phyloP scores from a whole-genome alignment of 1,140 invertebrate genomes.

The Conus ventricosus region DNA sequence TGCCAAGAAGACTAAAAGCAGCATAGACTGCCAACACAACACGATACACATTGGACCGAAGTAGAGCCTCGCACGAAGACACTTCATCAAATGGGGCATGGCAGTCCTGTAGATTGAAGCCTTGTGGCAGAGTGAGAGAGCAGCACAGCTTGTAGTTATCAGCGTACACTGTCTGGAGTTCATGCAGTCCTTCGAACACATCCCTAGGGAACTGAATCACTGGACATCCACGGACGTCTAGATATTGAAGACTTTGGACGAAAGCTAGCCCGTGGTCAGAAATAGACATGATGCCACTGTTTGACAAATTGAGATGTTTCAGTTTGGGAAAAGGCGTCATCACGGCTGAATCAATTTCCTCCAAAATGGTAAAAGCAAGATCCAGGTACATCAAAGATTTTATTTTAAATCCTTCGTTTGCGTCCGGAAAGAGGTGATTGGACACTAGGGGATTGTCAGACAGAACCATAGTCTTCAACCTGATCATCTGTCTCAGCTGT shows the following conservation, averaged over 20 bases:
- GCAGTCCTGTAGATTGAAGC: not conserved
- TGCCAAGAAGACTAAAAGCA: not conserved
- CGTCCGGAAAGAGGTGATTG: not conserved
- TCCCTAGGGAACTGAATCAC: not conserved
- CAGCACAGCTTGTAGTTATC: constrained; percentile 37
- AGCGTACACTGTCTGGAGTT: not conserved
- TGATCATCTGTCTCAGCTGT: not conserved
- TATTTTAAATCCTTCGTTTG: no score
- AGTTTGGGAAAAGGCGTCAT: not conserved
- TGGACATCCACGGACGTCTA: constrained; percentile 11
- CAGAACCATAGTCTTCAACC: not conserved
- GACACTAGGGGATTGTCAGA: not conserved
- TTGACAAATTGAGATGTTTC: not conserved
- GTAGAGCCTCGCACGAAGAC: constrained; percentile 22
- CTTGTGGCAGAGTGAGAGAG: not conserved
- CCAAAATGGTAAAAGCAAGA: not conserved
- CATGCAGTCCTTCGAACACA: not conserved
- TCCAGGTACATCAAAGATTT: not conserved
- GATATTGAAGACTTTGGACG: not conserved
- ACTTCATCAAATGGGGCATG: constrained; percentile 14
- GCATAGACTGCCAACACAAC: not conserved
- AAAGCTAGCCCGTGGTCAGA: not conserved
- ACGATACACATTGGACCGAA: constrained; percentile 2
- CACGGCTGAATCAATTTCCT: not conserved
- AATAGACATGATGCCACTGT: not conserved